Base-by-base conservation (phyloP, 53 echinoderm and acorn worm species). In the Paracentrotus lividus region DNA sequence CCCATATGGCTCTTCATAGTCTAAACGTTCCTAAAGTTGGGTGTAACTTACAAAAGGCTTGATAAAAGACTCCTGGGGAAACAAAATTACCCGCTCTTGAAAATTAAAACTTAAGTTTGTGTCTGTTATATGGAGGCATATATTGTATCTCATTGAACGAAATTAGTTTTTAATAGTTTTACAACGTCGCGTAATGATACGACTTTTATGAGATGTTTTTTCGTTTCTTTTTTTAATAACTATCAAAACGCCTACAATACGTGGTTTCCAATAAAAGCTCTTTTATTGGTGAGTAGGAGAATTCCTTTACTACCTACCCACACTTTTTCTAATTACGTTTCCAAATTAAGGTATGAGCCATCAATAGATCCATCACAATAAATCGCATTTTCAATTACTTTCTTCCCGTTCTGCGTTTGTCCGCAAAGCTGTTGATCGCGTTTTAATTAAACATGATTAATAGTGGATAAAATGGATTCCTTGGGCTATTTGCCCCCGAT, bases 371-470 rank as follows among this genome's bases (percentile, higher is more conserved):
- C 29, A 72, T 72, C 72, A 72, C 72, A 72, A 36, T 72, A 72
- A 72, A 72, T 72, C 72, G 36, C 72, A 18, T 72, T 72, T 72
- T 72, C 72, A 72, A 72, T 72, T 72, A 72, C 72, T 72, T 72
- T 72, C 31, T 29, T 9, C 16, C 33, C 33, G 67, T 66, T 66
- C 34, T 72, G 72, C 72, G 36, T 72, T 72, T 36, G 38, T 72
- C 72, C 40, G 36, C 40, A 36, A 20, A 18, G 72, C 21, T 40
- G 18, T 18, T 15, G 40, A 72, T 72, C 16, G 72, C 72, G 72
- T 72, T 72, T 72, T 72, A 72, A 72, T 72, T 72, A 72, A 72
- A 72, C 40, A 72, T 72, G 72, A 72, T 72, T 72, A 72, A 72
- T 40, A 20, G 40, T 15, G 72, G 72, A 72, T 72, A 40, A 72